Percentiles rank a stretch among this genome's conserved stretches.
These are phyloP conservation scores for Allophyes oxyacanthae DNA, from an alignment of 2,888 invertebrate genomes.

Conservation along the genomic window DNA sequence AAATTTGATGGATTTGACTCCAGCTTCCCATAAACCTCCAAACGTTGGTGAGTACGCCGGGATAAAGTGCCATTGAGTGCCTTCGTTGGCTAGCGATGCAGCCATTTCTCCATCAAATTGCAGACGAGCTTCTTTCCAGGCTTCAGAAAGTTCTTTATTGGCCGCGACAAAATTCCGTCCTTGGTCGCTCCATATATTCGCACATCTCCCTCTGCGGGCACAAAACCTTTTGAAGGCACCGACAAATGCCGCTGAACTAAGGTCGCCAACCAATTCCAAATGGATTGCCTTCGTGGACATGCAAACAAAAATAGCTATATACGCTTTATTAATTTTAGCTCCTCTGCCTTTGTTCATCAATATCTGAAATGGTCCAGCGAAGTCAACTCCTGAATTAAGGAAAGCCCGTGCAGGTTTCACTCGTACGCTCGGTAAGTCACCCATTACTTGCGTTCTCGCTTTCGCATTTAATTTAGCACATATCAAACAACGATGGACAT, in stretches of 20 bases:
- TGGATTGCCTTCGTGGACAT: constrained; percentile 14
- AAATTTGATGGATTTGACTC: no score
- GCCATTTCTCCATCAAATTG: constrained; percentile 14
- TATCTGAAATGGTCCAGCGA: constrained; percentile 1
- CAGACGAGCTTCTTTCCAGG: constrained; percentile 24
- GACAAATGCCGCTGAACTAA: constrained; percentile 14
- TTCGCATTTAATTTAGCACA: constrained; percentile 6
- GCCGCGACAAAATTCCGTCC: constrained; percentile 16
- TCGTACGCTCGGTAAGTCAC: constrained; percentile 21
- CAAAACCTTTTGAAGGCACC: constrained; percentile 14
- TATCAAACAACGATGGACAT: constrained; percentile 10
- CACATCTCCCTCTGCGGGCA: constrained; percentile 14
- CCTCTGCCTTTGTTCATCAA: constrained; percentile 17
- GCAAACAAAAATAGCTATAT: constrained; percentile 15
- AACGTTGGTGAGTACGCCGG: no score
- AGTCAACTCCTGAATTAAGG: constrained; percentile 12
- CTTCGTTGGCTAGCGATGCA: constrained; percentile 12
- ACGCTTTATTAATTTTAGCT: constrained; percentile 16
- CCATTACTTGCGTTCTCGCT: constrained; percentile 15
- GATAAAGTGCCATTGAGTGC: constrained; percentile 24
- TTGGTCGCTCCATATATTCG: constrained; percentile 20
- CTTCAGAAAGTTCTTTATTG: constrained; percentile 9
- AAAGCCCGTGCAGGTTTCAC: constrained; percentile 15
- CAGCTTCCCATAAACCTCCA: no score
- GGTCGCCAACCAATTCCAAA: constrained; percentile 14